These are phyloP conservation scores for Bubo scandiacus DNA, from an alignment of 2,113 vertebrate species.

Conservation along the genomic window DNA sequence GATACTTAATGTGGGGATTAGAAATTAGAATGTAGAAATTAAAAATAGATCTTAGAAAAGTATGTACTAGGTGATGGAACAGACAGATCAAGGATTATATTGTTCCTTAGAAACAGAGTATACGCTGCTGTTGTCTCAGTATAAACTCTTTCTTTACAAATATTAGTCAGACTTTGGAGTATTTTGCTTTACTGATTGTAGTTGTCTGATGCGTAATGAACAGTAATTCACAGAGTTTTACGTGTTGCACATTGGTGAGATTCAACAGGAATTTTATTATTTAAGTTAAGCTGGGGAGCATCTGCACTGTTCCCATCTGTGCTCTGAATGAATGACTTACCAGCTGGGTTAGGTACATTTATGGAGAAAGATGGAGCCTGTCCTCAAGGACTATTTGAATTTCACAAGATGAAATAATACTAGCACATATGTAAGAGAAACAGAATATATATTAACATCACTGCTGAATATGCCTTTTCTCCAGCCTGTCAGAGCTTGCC, in stretches of 20 bases:
- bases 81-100: neutral
- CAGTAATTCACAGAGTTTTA: neutral
- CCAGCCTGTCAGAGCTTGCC: neutral
- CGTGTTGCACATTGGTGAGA: neutral
- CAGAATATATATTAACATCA: neutral
- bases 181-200: neutral
- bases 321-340: neutral
- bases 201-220: neutral
- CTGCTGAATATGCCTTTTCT: neutral
- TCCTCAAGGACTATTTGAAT: constrained; percentile 6
- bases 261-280: constrained; percentile 1
- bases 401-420: neutral
- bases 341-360: neutral
- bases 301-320: neutral
- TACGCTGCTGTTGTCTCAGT: neutral
- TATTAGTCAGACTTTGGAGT: neutral
- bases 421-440: neutral
- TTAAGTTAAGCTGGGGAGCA: neutral
- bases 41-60: neutral
- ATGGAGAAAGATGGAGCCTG: neutral
- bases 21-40: neutral
- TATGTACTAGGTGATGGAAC: neutral
- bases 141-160: neutral
- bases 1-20: neutral
- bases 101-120: neutral